Evolutionary conservation across 2,797 vertebrate species (phyloP).

Genomic region (Anniella stebbinsi): DNA sequence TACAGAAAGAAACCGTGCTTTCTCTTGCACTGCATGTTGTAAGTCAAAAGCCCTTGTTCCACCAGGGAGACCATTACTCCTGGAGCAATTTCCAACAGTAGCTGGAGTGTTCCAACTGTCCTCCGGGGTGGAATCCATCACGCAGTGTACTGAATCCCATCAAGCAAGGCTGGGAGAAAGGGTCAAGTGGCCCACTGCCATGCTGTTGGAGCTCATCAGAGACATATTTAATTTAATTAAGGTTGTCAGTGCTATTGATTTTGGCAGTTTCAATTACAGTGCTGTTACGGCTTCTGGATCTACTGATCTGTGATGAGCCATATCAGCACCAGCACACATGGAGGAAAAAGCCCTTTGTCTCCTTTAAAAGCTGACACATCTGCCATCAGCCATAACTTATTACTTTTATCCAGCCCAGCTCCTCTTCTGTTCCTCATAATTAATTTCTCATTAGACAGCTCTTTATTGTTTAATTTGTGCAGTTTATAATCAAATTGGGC

Average conservation of each 20-base stretch:
- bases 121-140: constrained; percentile 86
- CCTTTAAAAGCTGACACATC: constrained; percentile 88
- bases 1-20: neutral
- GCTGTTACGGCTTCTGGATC: constrained; percentile 94
- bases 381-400: constrained; percentile 90
- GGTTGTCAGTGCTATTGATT: constrained; percentile 98
- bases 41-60: constrained; percentile 57
- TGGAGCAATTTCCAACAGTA: constrained; percentile 72
- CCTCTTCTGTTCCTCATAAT: constrained; percentile 95
- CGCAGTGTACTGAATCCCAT: constrained; percentile 72
- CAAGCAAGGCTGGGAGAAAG: constrained; percentile 75
- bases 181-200: constrained; percentile 83
- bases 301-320: constrained; percentile 97
- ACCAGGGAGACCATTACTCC: constrained; percentile 55
- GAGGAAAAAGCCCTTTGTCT: constrained; percentile 92
- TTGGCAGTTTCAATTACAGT: constrained; percentile 97
- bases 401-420: constrained; percentile 84
- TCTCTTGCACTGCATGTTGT: constrained; percentile 37
- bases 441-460: constrained; percentile 99
- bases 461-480: constrained; percentile 99
- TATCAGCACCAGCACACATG: constrained; percentile 97
- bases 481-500: constrained; percentile 99
- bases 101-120: constrained; percentile 71
- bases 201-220: constrained; percentile 84
- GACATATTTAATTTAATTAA: constrained; percentile 99